Percentiles rank a stretch among this genome's conserved stretches.
Evolutionary conservation across 2,113 vertebrate species (phyloP).

Genomic region (Carassius carassius): DNA sequence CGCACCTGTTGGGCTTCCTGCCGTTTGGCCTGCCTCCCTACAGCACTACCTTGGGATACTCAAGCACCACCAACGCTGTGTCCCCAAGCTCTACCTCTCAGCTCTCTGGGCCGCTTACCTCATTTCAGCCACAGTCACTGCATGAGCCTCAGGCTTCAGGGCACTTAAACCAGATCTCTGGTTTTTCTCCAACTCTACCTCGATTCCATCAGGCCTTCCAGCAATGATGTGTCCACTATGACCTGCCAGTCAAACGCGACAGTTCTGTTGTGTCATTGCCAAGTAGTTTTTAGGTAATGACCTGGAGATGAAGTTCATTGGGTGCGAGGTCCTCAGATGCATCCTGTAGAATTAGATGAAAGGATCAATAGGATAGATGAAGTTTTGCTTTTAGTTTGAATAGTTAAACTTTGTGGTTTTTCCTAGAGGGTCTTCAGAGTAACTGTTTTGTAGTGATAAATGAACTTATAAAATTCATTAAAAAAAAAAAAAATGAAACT

Average conservation of each 20-base stretch:
- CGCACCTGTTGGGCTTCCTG: constrained; percentile 91
- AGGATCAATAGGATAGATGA: constrained; percentile 45
- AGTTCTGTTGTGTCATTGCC: constrained; percentile 9
- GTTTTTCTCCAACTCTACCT: constrained; percentile 91
- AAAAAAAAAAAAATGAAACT: background rate
- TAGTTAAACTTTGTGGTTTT: constrained; percentile 46
- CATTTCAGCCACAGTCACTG: constrained; percentile 79
- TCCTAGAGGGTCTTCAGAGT: constrained; percentile 33
- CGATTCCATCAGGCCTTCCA: constrained; percentile 98
- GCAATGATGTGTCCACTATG: constrained; percentile 60
- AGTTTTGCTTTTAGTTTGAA: constrained; percentile 45
- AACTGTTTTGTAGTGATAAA: constrained; percentile 49
- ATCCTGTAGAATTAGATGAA: constrained; percentile 42
- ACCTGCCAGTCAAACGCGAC: constrained; percentile 21
- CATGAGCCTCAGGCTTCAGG: constrained; percentile 86
- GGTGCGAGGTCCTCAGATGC: background rate
- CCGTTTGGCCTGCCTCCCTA: constrained; percentile 91
- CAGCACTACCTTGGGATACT: constrained; percentile 90
- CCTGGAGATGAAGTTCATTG: background rate
- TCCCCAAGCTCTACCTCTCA: constrained; percentile 66
- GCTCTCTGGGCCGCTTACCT: constrained; percentile 62
- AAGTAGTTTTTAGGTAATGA: background rate
- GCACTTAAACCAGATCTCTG: constrained; percentile 90
- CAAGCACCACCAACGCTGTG: constrained; percentile 62
- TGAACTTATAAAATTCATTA: constrained; percentile 38